A percentile compares a stretch with the other conserved stretches of the same genome.
Evolutionary conservation across 2,113 vertebrate species (phyloP).

Genomic region (Phyllostomus discolor): DNA sequence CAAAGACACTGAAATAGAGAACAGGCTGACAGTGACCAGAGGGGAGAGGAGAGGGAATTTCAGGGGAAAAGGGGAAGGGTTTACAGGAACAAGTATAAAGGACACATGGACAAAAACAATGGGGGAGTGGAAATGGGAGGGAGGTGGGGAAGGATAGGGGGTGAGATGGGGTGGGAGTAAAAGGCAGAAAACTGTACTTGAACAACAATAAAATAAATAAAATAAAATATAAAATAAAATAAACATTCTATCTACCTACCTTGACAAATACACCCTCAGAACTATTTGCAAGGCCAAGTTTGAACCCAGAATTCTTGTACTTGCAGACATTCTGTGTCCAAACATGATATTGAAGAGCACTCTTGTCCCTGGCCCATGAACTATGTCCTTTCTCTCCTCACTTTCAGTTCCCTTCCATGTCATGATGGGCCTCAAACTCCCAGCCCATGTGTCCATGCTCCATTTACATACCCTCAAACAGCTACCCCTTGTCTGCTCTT

Average conservation of each 20-base stretch:
- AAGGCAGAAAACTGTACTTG: too few relatives aligned
- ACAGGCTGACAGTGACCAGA: too few relatives aligned
- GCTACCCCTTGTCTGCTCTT: not conserved
- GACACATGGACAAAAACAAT: too few relatives aligned
- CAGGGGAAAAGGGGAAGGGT: too few relatives aligned
- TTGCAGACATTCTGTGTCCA: not conserved
- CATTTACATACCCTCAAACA: not conserved
- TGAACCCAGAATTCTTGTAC: not conserved
- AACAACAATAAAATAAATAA: too few relatives aligned
- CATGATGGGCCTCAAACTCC: not conserved
- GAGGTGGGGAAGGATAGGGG: too few relatives aligned
- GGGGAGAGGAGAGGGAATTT: too few relatives aligned
- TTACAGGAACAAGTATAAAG: too few relatives aligned
- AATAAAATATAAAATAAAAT: not conserved
- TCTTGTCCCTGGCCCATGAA: not conserved
- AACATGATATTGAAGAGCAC: not conserved
- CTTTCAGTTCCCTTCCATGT: not conserved
- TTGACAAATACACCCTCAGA: not conserved
- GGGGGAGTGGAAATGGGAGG: too few relatives aligned
- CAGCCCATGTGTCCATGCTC: not conserved
- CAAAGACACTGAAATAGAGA: too few relatives aligned
- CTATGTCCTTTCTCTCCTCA: not conserved
- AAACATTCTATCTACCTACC: not conserved
- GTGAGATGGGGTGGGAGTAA: too few relatives aligned
- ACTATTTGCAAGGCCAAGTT: not conserved